phyloP scores from a whole-genome alignment of 2,113 vertebrate genomes.

The Odocoileus hemionus region DNA sequence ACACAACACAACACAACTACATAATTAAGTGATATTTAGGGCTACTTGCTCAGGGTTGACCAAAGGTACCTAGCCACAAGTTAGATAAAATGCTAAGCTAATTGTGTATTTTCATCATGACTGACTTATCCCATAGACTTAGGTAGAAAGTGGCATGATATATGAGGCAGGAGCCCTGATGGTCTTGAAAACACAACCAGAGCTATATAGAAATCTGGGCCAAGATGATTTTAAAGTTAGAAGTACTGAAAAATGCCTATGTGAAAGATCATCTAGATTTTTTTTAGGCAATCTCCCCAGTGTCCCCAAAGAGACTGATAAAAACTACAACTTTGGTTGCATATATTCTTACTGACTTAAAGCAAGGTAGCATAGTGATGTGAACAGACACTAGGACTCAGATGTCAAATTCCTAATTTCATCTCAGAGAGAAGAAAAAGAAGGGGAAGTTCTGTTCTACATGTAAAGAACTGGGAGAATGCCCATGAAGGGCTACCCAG shows the following conservation, averaged over 20 bases:
- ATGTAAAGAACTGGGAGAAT: not conserved
- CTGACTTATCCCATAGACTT: not conserved
- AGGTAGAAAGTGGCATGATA: not conserved
- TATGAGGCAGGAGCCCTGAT: not conserved
- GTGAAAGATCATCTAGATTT: not conserved
- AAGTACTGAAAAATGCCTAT: not conserved
- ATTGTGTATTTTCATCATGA: not conserved
- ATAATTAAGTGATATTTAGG: not conserved
- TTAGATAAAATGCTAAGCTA: not conserved
- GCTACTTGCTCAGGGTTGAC: not conserved
- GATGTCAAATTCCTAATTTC: not conserved
- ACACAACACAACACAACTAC: not conserved
- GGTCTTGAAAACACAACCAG: not conserved
- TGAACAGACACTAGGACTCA: not conserved
- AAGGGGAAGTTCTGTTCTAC: not conserved
- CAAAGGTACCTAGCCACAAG: not conserved
- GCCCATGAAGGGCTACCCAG: not conserved
- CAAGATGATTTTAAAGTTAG: not conserved
- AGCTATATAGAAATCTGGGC: not conserved
- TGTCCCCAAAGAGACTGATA: not conserved
- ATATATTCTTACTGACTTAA: not conserved
- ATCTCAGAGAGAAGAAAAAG: not conserved
- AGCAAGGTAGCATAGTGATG: not conserved
- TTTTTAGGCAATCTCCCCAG: not conserved
- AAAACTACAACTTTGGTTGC: not conserved